These are phyloP conservation scores for Drosophila arawakana DNA, from an alignment of 1,140 invertebrate species.

Conservation along the genomic window DNA sequence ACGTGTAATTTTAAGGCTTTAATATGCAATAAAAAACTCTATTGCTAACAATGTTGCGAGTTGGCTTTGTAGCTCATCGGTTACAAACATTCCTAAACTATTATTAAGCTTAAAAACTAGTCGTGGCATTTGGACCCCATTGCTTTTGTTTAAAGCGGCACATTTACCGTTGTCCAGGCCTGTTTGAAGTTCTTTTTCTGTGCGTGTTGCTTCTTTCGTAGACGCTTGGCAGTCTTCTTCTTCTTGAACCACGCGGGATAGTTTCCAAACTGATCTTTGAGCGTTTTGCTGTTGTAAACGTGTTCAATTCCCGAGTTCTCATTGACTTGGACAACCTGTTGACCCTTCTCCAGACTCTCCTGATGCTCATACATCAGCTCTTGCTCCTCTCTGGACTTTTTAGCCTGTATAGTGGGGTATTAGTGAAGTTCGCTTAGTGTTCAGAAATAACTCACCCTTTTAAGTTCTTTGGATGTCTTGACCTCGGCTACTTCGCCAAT, in stretches of 20 bases:
- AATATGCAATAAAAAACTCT: slow-evolving; percentile 61
- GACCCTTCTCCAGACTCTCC: slow-evolving; percentile 83
- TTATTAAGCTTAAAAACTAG: slow-evolving; percentile 54
- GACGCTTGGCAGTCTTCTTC: slow-evolving; percentile 86
- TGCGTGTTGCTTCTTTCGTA: slow-evolving; percentile 85
- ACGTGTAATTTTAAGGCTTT: slow-evolving; percentile 59
- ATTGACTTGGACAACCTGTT: slow-evolving; percentile 81
- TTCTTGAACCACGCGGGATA: slow-evolving; percentile 88
- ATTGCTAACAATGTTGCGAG: slow-evolving; percentile 47
- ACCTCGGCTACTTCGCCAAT: slow-evolving; percentile 86
- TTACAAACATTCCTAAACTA: slow-evolving; percentile 53
- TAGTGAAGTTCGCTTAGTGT: not conserved
- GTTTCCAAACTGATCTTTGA: slow-evolving; percentile 87
- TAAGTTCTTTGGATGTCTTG: slow-evolving; percentile 81
- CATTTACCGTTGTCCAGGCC: slow-evolving; percentile 83
- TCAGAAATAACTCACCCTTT: slow-evolving; percentile 48
- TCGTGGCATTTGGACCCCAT: not conserved
- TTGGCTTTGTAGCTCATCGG: slow-evolving; percentile 35
- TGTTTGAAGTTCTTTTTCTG: slow-evolving; percentile 84
- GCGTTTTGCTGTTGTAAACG: slow-evolving; percentile 87
- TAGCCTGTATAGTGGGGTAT: slow-evolving; percentile 53
- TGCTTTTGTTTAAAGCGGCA: slow-evolving; percentile 63
- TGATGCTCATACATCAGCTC: slow-evolving; percentile 66
- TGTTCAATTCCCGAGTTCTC: slow-evolving; percentile 84
- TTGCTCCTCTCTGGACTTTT: slow-evolving; percentile 74